A percentile compares a stretch with the other conserved stretches of the same genome.
Evolutionary conservation across 2,888 invertebrate genomes (phyloP).

Genomic region (Smittia aterrima): DNA sequence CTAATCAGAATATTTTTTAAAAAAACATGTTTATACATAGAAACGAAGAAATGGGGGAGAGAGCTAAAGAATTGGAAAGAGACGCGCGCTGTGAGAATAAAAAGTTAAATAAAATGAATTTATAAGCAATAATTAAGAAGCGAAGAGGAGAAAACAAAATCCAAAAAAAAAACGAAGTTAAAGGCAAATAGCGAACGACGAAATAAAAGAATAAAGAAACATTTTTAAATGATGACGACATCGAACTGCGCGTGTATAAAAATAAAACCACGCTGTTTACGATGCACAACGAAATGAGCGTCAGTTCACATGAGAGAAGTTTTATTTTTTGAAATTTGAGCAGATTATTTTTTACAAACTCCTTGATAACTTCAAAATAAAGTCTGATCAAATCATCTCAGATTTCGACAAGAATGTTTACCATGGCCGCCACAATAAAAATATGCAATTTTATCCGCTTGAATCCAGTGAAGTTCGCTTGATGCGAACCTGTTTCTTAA

Average conservation of each 20-base stretch:
- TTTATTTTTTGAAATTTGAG: too few relatives aligned
- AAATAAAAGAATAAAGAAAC: background rate
- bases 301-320: background rate
- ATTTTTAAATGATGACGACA: conserved; percentile 25
- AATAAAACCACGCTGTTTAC: conserved; percentile 40
- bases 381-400: background rate
- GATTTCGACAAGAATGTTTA: background rate
- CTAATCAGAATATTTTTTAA: conserved; percentile 20
- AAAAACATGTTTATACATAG: conserved; percentile 18
- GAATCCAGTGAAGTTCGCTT: background rate
- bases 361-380: too few relatives aligned
- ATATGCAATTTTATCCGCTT: background rate
- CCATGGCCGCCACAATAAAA: background rate
- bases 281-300: background rate
- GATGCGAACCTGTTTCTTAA: background rate
- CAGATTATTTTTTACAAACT: background rate
- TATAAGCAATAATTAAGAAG: conserved; percentile 35
- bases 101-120: conserved; percentile 10
- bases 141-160: background rate
- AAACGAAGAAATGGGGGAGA: conserved; percentile 5
- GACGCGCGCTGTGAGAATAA: background rate
- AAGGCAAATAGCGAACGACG: background rate
- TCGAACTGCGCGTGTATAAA: conserved; percentile 24
- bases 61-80: background rate
- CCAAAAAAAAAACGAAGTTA: background rate